Percentiles rank a stretch among this genome's conserved stretches.
Evolutionary conservation across 2,888 invertebrate species (phyloP).

Genomic region (Muscina levida): DNA sequence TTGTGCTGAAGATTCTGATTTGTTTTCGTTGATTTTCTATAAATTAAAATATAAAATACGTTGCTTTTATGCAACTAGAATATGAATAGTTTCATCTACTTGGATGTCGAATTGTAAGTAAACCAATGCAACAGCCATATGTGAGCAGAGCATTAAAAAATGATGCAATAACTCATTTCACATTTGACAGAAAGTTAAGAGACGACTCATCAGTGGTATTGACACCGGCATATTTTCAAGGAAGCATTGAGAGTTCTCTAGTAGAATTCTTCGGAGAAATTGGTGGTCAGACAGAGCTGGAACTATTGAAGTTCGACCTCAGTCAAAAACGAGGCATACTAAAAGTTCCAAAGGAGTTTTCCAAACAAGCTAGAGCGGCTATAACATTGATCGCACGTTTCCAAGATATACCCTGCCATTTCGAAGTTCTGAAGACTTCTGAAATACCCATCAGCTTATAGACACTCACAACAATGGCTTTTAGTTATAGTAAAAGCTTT

Average conservation of each 20-base stretch:
- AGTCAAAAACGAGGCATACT: constrained; percentile 81
- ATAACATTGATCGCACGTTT: constrained; percentile 81
- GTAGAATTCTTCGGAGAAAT: constrained; percentile 82
- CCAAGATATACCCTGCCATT: constrained; percentile 81
- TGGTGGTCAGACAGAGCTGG: constrained; percentile 81
- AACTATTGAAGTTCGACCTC: constrained; percentile 82
- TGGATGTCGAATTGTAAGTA: constrained; percentile 83
- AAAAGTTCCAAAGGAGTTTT: constrained; percentile 81
- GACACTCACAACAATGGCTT: constrained; percentile 69
- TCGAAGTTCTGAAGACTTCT: constrained; percentile 81
- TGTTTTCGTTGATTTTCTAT: constrained; percentile 5
- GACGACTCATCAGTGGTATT: constrained; percentile 77
- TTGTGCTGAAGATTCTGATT: neutral
- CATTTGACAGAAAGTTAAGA: constrained; percentile 79
- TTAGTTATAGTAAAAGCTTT: constrained; percentile 78
- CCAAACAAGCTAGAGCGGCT: constrained; percentile 82
- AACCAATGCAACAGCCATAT: constrained; percentile 51
- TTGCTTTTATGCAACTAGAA: constrained; percentile 64
- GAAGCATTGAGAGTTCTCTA: constrained; percentile 82
- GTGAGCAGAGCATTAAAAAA: neutral
- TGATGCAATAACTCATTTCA: neutral
- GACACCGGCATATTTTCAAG: constrained; percentile 82
- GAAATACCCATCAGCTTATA: constrained; percentile 67
- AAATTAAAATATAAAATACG: constrained; percentile 39
- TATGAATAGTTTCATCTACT: constrained; percentile 81